Conservation (phyloP, 2,888 invertebrate genomes). For the Macrosiphum euphorbiae region DNA sequence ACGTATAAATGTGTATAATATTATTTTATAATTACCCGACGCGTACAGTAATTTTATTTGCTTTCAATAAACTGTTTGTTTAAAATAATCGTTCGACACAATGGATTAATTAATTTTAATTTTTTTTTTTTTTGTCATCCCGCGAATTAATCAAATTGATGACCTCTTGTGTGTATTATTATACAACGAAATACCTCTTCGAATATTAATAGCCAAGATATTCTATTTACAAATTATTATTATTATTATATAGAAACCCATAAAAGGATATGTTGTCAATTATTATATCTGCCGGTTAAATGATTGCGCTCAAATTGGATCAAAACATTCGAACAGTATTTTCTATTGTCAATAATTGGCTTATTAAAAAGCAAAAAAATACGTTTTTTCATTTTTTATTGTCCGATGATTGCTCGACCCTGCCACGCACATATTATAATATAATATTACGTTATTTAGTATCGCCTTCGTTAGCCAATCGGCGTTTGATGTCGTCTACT, state of each 20-base stretch:
- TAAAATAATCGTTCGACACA: neutral
- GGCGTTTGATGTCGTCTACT: neutral
- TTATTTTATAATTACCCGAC: neutral
- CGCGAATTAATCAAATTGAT: neutral
- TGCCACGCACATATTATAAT: neutral
- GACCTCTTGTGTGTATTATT: neutral
- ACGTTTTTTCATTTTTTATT: neutral
- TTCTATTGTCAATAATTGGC: constrained; percentile 24
- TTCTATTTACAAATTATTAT: constrained; percentile 3
- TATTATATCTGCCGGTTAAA: neutral
- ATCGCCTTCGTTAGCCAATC: neutral
- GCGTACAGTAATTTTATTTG: neutral
- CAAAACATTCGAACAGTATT: neutral
- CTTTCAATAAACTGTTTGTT: neutral
- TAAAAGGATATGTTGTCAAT: constrained; percentile 27
- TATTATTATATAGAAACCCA: neutral
- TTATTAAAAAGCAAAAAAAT: neutral
- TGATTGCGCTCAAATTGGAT: constrained; percentile 1
- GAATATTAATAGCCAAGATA: neutral
- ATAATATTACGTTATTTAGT: neutral
- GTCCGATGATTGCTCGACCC: neutral
- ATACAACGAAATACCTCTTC: neutral
- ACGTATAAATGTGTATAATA: neutral
- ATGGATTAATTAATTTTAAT: neutral
- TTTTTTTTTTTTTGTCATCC: constrained; percentile 2